These are phyloP conservation scores for Peromyscus californicus DNA, from an alignment of 2,113 vertebrate genomes.

Conservation along the genomic window DNA sequence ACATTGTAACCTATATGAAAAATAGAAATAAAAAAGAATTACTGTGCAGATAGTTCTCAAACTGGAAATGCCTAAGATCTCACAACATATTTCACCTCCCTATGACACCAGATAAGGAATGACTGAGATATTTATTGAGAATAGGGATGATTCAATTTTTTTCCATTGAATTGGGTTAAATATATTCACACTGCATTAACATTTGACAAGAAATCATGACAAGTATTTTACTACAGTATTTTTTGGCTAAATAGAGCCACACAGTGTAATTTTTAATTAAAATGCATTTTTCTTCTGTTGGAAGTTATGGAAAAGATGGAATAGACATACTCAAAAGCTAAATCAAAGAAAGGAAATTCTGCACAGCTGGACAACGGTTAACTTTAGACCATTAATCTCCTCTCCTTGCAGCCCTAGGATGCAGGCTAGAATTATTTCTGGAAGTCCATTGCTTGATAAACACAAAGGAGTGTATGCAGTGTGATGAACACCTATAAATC, in stretches of 20 bases:
- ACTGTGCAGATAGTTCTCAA: not conserved
- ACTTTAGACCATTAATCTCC: not conserved
- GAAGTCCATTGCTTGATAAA: not conserved
- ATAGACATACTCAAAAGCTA: not conserved
- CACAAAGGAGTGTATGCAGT: no score
- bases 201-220: not conserved
- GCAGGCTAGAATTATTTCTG: not conserved
- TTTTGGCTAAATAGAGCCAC: not conserved
- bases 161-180: not conserved
- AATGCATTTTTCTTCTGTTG: conserved; percentile 4
- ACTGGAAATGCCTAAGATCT: not conserved
- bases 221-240: not conserved
- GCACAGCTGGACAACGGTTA: not conserved
- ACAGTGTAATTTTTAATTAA: not conserved
- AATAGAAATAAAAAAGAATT: not conserved
- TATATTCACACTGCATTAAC: not conserved
- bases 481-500: not conserved
- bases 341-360: not conserved
- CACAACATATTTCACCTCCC: not conserved
- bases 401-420: not conserved
- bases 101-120: not conserved
- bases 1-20: no score
- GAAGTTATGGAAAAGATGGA: not conserved
- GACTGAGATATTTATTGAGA: not conserved
- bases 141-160: not conserved